Conservation (phyloP, 1,140 invertebrate species). For the Dryas iulia region DNA sequence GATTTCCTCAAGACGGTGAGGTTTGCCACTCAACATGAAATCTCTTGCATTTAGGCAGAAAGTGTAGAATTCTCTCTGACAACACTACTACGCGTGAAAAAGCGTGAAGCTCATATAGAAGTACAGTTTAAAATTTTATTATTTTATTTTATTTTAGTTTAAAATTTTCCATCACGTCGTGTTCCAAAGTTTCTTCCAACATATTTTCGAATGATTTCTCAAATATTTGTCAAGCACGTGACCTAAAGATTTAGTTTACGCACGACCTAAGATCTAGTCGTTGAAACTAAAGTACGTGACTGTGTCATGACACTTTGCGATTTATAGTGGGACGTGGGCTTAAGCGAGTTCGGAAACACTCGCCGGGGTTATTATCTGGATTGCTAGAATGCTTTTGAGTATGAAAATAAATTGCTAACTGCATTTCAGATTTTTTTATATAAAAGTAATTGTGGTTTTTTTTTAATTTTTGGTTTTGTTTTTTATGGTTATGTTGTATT, state of each 20-base stretch:
- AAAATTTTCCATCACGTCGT: not conserved
- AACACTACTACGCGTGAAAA: no score
- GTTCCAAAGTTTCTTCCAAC: not conserved
- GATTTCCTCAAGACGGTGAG: no score
- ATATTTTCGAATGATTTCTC: constrained; percentile 4
- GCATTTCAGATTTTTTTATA: not conserved
- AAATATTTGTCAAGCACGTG: not conserved
- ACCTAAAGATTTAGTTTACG: constrained; percentile 10
- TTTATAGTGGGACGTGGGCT: not conserved
- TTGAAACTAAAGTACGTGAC: constrained; percentile 6
- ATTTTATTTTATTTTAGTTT: no score
- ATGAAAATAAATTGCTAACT: not conserved
- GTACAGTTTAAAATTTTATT: no score
- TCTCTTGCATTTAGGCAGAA: no score
- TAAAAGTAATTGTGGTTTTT: no score
- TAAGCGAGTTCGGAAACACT: not conserved
- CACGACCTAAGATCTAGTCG: constrained; percentile 8
- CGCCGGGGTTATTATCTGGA: not conserved
- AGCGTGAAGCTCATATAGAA: no score
- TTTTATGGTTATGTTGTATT: no score
- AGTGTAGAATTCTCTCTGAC: no score
- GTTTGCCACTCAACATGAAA: no score
- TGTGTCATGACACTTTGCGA: constrained; percentile 1
- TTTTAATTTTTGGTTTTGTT: no score
- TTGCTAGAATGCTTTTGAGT: not conserved